Percentiles rank a stretch among this genome's conserved stretches.
These are phyloP conservation scores for Cyprinodon tularosa DNA, from an alignment of 2,113 vertebrate species.

Conservation along the genomic window DNA sequence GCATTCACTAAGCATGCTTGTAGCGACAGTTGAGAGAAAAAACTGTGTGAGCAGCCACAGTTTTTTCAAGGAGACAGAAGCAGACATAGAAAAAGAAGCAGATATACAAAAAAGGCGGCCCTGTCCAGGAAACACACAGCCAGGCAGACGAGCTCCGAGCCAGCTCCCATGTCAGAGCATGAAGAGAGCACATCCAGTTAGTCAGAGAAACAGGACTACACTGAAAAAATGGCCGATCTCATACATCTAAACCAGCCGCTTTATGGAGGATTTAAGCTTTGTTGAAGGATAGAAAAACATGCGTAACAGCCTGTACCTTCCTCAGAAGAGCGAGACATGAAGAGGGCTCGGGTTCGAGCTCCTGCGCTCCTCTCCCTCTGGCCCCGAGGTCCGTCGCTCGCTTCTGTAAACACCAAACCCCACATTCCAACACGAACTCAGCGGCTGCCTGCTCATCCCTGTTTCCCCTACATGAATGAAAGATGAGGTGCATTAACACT, in stretches of 20 bases:
- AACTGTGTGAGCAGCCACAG: no score
- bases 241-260: background rate
- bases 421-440: slow-evolving; percentile 31
- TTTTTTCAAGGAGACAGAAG: no score
- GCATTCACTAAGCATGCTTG: no score
- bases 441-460: slow-evolving; percentile 36
- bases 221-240: no score
- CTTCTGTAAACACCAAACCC: slow-evolving; percentile 31
- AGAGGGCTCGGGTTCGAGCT: background rate
- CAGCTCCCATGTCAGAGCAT: no score
- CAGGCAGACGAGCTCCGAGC: no score
- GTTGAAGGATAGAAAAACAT: background rate
- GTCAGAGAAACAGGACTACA: no score
- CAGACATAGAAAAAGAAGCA: no score
- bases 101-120: no score
- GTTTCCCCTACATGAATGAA: slow-evolving; percentile 61
- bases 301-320: background rate
- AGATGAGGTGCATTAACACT: slow-evolving; percentile 58
- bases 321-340: background rate
- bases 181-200: no score
- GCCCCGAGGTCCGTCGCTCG: slow-evolving; percentile 6
- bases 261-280: background rate
- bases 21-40: no score
- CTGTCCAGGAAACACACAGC: no score
- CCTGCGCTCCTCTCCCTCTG: background rate